Evolutionary conservation across 2,797 vertebrate species (phyloP), one percentile per base, ranked within the genome.

Genomic region (Thunnus albacares): DNA sequence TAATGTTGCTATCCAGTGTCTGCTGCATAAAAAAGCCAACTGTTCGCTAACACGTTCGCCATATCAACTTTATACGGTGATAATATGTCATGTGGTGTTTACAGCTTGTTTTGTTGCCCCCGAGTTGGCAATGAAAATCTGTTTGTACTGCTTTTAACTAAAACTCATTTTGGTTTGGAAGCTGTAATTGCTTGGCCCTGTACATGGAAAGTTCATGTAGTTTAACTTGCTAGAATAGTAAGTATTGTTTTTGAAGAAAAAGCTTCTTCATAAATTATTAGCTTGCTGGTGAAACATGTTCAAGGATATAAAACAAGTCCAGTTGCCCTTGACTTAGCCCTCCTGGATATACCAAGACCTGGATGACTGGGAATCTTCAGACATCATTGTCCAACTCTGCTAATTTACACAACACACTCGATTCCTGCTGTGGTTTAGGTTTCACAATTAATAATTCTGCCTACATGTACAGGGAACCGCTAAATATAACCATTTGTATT

Each of bases 401-500:
- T 58, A 26, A 56, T 55, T 22, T 49, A 68, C 8, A 6, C 17
- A 22, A 38, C n/a, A 53, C 24, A 52, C 17, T 35, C 33, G 45
- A n/a, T 30, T 57, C 22, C 61, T 45, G 12, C 38, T 12, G 52
- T 14, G 35, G 11, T 56, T 22, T 24, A n/a, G 4, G 5, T 72
- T 56, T 75, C 24, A 56, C 5, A 20, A 20, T 51, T 18, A 35
- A 59, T 53, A 51, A 38, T 53, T 52, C 15, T 69, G 43, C n/a
- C 64, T 20, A 26, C 24, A 24, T 28, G 26, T 57, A 57, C 13
- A 15, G 35, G 24, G 33, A n/a, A 26, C n/a, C 0, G 1, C 30
- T 57, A 22, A 53, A 68, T 45, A 57, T 47, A 67, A 72, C 53
- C 45, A 69, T 55, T 81, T 28, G 61, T 56, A 28, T 35, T n/a